phyloP scores from a whole-genome alignment of 2,113 vertebrate species.

The Leptodactylus fuscus region DNA sequence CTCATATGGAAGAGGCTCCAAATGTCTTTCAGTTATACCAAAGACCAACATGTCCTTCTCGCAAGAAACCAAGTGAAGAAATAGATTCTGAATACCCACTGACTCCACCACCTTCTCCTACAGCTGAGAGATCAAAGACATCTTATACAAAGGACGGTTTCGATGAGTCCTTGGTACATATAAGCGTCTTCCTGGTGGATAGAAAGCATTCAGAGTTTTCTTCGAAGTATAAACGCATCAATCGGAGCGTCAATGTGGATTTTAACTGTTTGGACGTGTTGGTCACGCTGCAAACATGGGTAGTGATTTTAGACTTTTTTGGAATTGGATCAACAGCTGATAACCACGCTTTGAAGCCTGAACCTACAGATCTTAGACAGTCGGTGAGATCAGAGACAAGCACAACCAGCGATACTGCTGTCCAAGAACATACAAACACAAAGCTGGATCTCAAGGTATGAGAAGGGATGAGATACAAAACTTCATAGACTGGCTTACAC shows the following conservation, averaged over 20 bases:
- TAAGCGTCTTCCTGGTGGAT: constrained; percentile 93
- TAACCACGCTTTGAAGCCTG: constrained; percentile 87
- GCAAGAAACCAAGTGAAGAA: constrained; percentile 79
- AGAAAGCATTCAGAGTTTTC: constrained; percentile 92
- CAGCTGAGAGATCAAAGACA: constrained; percentile 68
- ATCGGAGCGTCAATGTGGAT: constrained; percentile 90
- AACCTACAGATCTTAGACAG: constrained; percentile 71
- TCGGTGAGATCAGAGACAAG: constrained; percentile 68
- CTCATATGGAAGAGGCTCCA: constrained; percentile 94
- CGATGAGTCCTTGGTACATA: constrained; percentile 94
- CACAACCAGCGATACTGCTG: constrained; percentile 63
- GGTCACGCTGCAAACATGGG: constrained; percentile 97
- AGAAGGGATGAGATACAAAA: background rate
- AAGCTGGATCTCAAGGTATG: constrained; percentile 94
- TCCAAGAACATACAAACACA: constrained; percentile 83
- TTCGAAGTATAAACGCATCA: constrained; percentile 80
- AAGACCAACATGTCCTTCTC: constrained; percentile 82
- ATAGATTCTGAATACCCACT: constrained; percentile 81
- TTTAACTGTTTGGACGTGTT: constrained; percentile 97
- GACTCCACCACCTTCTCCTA: constrained; percentile 96
- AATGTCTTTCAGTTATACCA: constrained; percentile 98
- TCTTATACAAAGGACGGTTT: constrained; percentile 79
- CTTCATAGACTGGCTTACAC: too few relatives aligned
- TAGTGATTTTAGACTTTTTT: constrained; percentile 97
- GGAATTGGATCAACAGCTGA: constrained; percentile 96